phyloP scores from a whole-genome alignment of 2,113 vertebrate genomes.

The Piliocolobus tephrosceles region DNA sequence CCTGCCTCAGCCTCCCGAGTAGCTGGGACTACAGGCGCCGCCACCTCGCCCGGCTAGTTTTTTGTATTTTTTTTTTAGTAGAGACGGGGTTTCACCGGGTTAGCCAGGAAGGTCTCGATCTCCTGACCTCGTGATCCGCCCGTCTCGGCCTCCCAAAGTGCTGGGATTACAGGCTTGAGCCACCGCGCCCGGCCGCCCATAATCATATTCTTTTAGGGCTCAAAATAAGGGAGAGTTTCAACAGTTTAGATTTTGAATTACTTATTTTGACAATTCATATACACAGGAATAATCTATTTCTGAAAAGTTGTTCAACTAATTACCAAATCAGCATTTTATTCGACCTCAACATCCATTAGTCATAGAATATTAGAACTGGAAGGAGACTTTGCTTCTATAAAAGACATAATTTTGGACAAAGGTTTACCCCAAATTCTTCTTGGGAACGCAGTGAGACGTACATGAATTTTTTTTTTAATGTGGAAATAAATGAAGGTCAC shows the following conservation, averaged over 20 bases:
- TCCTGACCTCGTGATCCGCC: no score
- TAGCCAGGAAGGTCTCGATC: no score
- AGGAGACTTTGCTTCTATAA: not conserved
- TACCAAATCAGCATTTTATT: not conserved
- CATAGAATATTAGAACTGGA: not conserved
- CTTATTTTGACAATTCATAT: not conserved
- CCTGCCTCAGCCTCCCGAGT: no score
- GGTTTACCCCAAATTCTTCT: not conserved
- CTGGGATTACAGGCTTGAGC: no score
- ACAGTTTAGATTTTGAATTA: not conserved
- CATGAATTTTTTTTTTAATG: not conserved
- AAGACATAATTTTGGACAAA: not conserved
- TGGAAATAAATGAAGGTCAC: not conserved
- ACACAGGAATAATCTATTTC: not conserved
- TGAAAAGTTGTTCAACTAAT: not conserved
- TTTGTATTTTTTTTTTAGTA: no score
- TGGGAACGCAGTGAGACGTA: not conserved
- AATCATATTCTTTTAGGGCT: not conserved
- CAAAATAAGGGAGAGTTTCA: not conserved
- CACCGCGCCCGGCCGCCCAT: not conserved
- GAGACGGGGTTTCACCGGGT: no score
- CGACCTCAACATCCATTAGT: not conserved
- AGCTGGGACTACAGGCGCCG: no score
- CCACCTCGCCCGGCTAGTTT: no score
- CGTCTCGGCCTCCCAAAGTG: no score